Conservation (phyloP, 2,113 vertebrate genomes). For the Struthio camelus region DNA sequence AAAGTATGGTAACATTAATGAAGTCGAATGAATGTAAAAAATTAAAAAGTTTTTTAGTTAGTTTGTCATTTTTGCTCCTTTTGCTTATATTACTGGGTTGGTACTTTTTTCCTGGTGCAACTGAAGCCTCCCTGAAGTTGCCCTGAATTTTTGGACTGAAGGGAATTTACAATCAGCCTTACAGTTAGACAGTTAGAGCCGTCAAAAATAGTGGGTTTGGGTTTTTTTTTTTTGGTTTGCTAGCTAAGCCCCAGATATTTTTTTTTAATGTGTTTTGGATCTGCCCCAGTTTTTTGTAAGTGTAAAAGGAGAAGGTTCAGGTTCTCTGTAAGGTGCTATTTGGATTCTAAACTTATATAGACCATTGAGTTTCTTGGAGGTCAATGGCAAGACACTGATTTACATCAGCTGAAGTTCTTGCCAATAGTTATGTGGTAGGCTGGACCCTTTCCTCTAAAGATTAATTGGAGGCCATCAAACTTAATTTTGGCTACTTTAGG, state of each 20-base stretch:
- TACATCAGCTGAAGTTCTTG: conserved; percentile 52
- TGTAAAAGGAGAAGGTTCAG: conserved; percentile 44
- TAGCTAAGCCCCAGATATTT: background rate
- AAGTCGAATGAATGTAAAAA: background rate
- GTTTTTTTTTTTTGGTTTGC: background rate
- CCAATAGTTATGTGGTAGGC: conserved; percentile 50
- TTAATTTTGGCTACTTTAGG: conserved; percentile 54
- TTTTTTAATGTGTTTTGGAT: conserved; percentile 15
- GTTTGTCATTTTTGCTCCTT: background rate
- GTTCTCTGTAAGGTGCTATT: conserved; percentile 49
- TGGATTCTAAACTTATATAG: conserved; percentile 51
- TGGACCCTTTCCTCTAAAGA: conserved; percentile 50
- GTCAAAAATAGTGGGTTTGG: background rate
- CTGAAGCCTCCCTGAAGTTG: background rate
- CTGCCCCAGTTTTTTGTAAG: background rate
- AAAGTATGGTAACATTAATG: background rate
- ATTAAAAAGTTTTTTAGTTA: background rate
- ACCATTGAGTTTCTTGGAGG: conserved; percentile 29
- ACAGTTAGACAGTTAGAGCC: background rate
- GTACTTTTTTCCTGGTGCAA: background rate
- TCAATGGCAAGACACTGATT: conserved; percentile 38
- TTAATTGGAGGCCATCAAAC: conserved; percentile 64
- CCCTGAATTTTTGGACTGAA: background rate
- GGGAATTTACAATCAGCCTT: conserved; percentile 37
- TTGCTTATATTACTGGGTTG: background rate